These are phyloP conservation scores for Heterodera filipjevi DNA, from an alignment of 2,888 invertebrate genomes.

Conservation along the genomic window DNA sequence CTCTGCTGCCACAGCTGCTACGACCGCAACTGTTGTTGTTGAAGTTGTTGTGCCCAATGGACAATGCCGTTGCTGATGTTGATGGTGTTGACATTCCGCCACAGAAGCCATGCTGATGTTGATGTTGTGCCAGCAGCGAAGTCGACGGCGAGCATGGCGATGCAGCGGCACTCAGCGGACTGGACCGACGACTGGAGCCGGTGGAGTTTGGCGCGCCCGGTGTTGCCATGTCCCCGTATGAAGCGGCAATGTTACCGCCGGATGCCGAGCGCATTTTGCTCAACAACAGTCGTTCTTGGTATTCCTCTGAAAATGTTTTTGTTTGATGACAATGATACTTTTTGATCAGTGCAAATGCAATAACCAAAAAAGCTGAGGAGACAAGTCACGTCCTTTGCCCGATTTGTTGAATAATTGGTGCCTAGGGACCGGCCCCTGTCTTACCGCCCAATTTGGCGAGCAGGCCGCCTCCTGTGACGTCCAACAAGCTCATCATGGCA, in stretches of 20 bases:
- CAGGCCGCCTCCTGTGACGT: not conserved
- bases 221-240: not conserved
- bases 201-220: slow-evolving; percentile 24
- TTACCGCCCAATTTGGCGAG: slow-evolving; percentile 26
- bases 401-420: not conserved
- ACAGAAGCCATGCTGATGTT: not conserved
- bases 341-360: not conserved
- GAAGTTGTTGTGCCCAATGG: not conserved
- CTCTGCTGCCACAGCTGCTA: not conserved
- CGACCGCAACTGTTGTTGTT: not conserved
- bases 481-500: not conserved
- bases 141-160: slow-evolving; percentile 24
- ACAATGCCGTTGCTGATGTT: not conserved
- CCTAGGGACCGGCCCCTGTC: not conserved
- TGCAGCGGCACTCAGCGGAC: slow-evolving; percentile 26
- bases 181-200: slow-evolving; percentile 34
- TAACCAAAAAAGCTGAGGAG: not conserved
- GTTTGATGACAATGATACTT: no score
- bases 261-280: slow-evolving; percentile 35
- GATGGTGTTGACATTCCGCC: not conserved
- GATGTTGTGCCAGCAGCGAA: not conserved
- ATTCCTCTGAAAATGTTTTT: slow-evolving; percentile 42
- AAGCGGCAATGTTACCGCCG: not conserved
- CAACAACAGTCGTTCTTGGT: slow-evolving; percentile 38
- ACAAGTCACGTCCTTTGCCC: no score